A percentile compares a stretch with the other conserved stretches of the same genome.
Conservation (phyloP, 1,140 invertebrate genomes). For the Drosophila lowei region DNA sequence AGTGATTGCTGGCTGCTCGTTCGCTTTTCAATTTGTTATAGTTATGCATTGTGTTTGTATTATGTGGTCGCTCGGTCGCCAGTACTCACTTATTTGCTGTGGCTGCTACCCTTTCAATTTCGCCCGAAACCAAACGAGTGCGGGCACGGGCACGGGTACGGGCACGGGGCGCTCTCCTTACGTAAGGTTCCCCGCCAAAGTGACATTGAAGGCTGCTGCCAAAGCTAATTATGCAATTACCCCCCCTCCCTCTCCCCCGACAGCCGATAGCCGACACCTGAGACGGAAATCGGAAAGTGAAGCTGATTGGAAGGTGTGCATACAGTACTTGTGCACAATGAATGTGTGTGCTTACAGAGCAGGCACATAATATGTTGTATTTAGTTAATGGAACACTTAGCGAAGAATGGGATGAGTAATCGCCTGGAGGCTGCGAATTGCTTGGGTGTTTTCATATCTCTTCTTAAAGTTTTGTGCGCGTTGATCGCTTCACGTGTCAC, state of each 20-base stretch:
- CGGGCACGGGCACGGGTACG: background rate
- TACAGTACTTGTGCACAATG: constrained; percentile 8
- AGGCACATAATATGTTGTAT: constrained; percentile 15
- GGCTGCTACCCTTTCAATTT: constrained; percentile 55
- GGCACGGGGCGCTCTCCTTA: constrained; percentile 40
- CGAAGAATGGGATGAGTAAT: constrained; percentile 9
- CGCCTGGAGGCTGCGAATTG: background rate
- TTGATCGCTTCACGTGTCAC: no score
- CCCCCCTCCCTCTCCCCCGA: background rate
- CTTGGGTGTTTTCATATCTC: no score
- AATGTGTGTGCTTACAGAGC: constrained; percentile 4
- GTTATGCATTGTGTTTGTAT: constrained; percentile 58
- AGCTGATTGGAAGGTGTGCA: constrained; percentile 19
- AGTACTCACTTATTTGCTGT: constrained; percentile 28
- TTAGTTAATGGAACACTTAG: constrained; percentile 36
- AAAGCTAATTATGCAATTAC: constrained; percentile 74
- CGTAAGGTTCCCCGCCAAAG: constrained; percentile 49
- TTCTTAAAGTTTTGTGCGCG: no score
- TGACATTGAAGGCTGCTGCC: constrained; percentile 62
- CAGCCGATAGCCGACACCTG: constrained; percentile 9
- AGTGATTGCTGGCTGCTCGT: constrained; percentile 47
- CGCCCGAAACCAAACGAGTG: constrained; percentile 8
- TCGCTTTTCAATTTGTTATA: constrained; percentile 67
- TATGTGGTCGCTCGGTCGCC: constrained; percentile 23
- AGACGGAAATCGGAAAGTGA: constrained; percentile 51